phyloP scores from a whole-genome alignment of 1,140 invertebrate species.

The Drusus annulatus region DNA sequence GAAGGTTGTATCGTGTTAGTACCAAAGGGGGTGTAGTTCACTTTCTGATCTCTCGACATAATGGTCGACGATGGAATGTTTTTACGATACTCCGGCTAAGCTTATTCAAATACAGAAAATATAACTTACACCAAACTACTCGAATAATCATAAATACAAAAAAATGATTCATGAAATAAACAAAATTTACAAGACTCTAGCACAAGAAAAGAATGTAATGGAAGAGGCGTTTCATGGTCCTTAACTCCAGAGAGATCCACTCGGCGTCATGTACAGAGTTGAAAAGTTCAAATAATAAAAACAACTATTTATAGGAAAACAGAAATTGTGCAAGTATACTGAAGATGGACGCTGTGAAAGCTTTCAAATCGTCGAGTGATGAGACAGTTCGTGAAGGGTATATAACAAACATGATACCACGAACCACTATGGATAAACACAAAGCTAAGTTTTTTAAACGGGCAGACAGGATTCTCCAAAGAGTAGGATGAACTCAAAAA shows the following conservation, averaged over 20 bases:
- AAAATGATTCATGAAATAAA: conserved; percentile 53
- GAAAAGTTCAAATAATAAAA: conserved; percentile 28
- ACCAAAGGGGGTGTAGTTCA: no score
- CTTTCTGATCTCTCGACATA: no score
- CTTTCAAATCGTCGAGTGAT: conserved; percentile 8
- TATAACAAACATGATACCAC: no score
- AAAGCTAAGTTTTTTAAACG: no score
- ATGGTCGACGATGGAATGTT: neutral
- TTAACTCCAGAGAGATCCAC: no score
- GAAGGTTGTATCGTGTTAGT: no score
- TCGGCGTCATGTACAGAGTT: neutral
- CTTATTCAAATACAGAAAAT: conserved; percentile 53
- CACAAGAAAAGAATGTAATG: conserved; percentile 58
- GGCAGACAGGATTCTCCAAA: no score
- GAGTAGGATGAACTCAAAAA: no score
- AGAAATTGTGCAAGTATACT: conserved; percentile 28
- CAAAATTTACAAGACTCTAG: conserved; percentile 57
- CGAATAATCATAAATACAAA: conserved; percentile 52
- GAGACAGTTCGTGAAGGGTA: no score
- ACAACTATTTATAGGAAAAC: conserved; percentile 2
- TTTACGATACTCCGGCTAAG: conserved; percentile 32
- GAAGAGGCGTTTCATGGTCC: conserved; percentile 7
- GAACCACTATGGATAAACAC: no score
- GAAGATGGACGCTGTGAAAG: conserved; percentile 24
- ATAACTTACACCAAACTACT: conserved; percentile 55